Conservation (phyloP, 53 echinoderm and acorn worm species). For the Crossaster papposus region DNA sequence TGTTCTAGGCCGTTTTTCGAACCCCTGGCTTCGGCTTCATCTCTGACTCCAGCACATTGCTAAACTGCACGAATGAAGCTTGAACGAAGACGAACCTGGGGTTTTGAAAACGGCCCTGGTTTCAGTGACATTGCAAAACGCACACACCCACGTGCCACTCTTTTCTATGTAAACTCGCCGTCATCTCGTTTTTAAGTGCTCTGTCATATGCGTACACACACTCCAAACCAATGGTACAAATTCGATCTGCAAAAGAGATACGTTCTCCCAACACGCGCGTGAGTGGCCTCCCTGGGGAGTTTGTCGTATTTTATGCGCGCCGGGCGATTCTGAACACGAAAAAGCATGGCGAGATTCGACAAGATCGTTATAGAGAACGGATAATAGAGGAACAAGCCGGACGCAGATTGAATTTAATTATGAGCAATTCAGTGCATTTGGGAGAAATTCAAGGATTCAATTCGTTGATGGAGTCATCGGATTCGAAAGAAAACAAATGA, state of each 20-base stretch:
- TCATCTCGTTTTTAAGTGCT: conserved; percentile 10
- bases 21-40: no score
- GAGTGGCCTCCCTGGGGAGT: neutral
- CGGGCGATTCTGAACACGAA: conserved; percentile 37
- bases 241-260: conserved; percentile 24
- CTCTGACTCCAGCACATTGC: no score
- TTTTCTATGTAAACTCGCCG: conserved; percentile 20
- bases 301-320: neutral
- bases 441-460: no score
- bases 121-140: neutral
- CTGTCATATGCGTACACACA: conserved; percentile 26
- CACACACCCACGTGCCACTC: neutral
- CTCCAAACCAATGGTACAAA: conserved; percentile 27
- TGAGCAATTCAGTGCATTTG: neutral
- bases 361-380: neutral
- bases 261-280: neutral
- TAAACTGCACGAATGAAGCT: no score
- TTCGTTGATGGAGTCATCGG: no score
- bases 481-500: neutral
- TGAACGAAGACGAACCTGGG: no score
- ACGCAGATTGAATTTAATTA: neutral
- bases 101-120: no score
- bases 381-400: neutral
- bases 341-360: neutral
- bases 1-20: no score